Conservation (phyloP, 2,888 invertebrate species). For the Hoplodrina ambigua region DNA sequence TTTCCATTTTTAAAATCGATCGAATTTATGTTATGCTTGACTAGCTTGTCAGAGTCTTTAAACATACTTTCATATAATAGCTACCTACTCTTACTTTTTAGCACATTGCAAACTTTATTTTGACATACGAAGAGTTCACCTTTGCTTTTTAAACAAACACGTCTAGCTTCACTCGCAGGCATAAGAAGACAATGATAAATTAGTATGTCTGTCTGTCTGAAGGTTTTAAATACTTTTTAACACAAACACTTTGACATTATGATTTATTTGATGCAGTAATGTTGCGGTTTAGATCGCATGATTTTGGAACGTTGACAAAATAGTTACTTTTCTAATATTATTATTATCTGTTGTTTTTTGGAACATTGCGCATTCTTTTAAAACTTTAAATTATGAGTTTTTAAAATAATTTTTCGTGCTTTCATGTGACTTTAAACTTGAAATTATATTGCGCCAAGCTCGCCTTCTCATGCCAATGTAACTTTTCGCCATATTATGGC, state of each 20-base stretch:
- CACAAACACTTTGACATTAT: conserved; percentile 52
- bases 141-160: conserved; percentile 37
- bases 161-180: conserved; percentile 26
- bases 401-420: neutral
- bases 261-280: conserved; percentile 45
- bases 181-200: conserved; percentile 54
- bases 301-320: conserved; percentile 40
- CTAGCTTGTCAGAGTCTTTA: too few relatives aligned
- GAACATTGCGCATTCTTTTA: conserved; percentile 4
- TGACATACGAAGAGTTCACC: conserved; percentile 9
- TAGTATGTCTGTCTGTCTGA: conserved; percentile 39
- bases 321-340: neutral
- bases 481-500: too few relatives aligned
- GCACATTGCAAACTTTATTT: neutral
- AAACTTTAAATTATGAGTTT: conserved; percentile 1
- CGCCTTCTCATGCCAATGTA: too few relatives aligned
- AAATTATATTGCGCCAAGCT: too few relatives aligned
- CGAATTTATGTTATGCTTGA: too few relatives aligned
- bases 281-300: conserved; percentile 40
- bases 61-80: too few relatives aligned
- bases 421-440: neutral
- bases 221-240: conserved; percentile 49
- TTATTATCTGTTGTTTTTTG: neutral
- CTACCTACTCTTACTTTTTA: too few relatives aligned
- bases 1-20: too few relatives aligned